phyloP scores from a whole-genome alignment of 2,888 invertebrate species.

The Drosophila pseudotakahashii region DNA sequence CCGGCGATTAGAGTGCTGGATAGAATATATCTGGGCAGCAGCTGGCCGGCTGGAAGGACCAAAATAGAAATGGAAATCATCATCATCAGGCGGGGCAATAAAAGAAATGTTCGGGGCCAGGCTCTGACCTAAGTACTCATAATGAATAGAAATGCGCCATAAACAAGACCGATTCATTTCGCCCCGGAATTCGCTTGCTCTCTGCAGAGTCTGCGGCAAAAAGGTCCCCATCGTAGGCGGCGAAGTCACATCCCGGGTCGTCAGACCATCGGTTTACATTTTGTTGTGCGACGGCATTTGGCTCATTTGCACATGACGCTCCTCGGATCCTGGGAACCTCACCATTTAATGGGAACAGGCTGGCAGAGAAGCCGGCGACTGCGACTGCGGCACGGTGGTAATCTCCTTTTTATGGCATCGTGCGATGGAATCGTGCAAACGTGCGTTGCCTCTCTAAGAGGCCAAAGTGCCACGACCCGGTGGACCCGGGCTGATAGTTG shows the following conservation, averaged over 20 bases:
- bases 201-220: background rate
- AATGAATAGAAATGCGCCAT: constrained; percentile 77
- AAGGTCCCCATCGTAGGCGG: constrained; percentile 1
- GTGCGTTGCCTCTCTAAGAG: constrained; percentile 67
- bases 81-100: constrained; percentile 57
- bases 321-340: background rate
- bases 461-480: constrained; percentile 14
- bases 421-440: constrained; percentile 63
- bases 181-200: background rate
- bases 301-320: constrained; percentile 70
- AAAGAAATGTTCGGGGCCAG: constrained; percentile 68
- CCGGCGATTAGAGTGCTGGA: constrained; percentile 62
- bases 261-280: constrained; percentile 48
- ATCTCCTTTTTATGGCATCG: constrained; percentile 71
- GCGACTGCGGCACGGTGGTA: constrained; percentile 40
- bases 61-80: constrained; percentile 48
- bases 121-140: constrained; percentile 62
- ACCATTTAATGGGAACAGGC: constrained; percentile 56
- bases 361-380: constrained; percentile 25
- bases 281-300: constrained; percentile 60
- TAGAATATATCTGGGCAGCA: constrained; percentile 54
- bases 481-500: constrained; percentile 51
- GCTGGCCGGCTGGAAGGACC: constrained; percentile 17
- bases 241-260: constrained; percentile 14
- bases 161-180: constrained; percentile 49